phyloP scores from a whole-genome alignment of 2,797 vertebrate species.

The Carcharodon carcharias region DNA sequence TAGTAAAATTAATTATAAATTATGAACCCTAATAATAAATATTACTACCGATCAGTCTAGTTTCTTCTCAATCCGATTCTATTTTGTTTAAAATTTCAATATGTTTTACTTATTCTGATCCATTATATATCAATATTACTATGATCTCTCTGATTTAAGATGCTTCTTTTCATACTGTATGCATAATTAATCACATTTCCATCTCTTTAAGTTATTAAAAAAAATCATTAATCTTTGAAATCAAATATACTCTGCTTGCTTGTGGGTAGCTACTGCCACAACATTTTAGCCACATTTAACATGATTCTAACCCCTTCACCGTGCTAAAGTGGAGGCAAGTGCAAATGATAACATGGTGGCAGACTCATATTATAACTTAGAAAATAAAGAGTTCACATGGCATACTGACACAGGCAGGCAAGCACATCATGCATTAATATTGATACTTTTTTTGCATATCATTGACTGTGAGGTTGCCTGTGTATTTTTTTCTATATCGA shows the following conservation, averaged over 20 bases:
- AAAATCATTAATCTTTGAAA: constrained; percentile 16
- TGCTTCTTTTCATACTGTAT: background rate
- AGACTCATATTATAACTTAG: background rate
- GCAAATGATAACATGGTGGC: background rate
- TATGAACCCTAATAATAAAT: constrained; percentile 16
- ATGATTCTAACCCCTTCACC: background rate
- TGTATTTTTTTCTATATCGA: background rate
- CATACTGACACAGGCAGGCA: background rate
- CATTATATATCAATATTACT: background rate
- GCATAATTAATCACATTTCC: constrained; percentile 6
- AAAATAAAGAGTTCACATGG: background rate
- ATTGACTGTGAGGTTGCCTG: background rate
- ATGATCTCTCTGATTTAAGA: background rate
- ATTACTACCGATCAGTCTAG: background rate
- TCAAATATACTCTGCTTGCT: background rate
- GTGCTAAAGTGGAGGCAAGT: background rate
- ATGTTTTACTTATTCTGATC: constrained; percentile 11
- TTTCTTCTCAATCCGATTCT: background rate
- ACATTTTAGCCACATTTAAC: background rate
- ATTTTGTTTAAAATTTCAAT: background rate
- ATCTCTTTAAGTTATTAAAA: background rate
- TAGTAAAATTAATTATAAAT: background rate
- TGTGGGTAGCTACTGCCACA: background rate
- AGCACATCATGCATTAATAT: background rate
- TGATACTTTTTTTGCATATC: background rate